Base-by-base conservation (phyloP, 2,113 vertebrate genomes). In the Oceanodroma tethys region DNA sequence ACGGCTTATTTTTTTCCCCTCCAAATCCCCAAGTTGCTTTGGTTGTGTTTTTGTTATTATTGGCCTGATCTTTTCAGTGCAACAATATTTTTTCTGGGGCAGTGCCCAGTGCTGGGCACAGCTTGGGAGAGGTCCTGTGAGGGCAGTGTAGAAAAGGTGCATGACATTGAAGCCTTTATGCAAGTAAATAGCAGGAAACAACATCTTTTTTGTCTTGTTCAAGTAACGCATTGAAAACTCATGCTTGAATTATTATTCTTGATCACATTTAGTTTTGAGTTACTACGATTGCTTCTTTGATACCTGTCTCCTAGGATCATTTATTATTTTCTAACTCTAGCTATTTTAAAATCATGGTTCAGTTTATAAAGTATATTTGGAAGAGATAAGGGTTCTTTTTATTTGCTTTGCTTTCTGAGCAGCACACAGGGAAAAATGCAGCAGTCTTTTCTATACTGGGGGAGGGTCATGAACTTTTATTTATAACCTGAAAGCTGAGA, bases 51-150 rank as follows among this genome's bases (percentile, higher is more conserved):
- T 63, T 86, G 67, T 86, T 95, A 13, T 70, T 88, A 26, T 58
- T 95, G 88, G 85, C 85, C 85, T 58, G 32, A 25, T 82, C n/a
- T 72, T 76, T 65, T 60, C 48, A n/a, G 43, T 45, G 38, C 48
- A 50, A 40, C 20, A 34, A 2, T 90, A 42, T 90, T 94, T 88
- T 47, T 62, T 10, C 85, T 95, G 95, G 96, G 71, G 67, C 56
- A 11, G 55, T 66, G 90, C 84, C 93, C 36, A 20, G 86, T 22
- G 56, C 68, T 2, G 8, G 89, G 75, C 75, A 92, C 19, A 42
- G 76, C 70, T 53, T 1, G 0, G 81, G 71, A 86, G 67, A 81
- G 81, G 70, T 87, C 73, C 60, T 50, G 23, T 6, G 72, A 89
- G 93, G 76, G 68, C 84, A 82, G 23, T 1, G 29, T 10, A 30